phyloP scores from a whole-genome alignment of 2,797 vertebrate genomes.

The Eptatretus atami region DNA sequence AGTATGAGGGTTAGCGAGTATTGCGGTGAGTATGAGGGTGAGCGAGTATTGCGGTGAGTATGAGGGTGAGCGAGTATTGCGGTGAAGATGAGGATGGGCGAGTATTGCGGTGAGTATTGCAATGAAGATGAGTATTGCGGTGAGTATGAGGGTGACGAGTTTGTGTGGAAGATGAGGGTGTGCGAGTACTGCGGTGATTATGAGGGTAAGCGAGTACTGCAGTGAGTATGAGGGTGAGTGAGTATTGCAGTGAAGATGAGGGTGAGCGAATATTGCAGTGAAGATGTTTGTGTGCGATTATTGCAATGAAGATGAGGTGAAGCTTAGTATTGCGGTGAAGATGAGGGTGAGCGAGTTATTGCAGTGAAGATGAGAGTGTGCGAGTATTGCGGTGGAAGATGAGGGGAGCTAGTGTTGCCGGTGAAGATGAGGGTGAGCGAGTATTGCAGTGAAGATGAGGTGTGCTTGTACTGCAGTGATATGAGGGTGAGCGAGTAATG shows the following conservation, averaged over 20 bases:
- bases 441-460: neutral
- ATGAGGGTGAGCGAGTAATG: no score
- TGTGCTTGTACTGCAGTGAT: no score
- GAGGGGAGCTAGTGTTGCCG: neutral
- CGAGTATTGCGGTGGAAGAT: neutral
- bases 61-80: neutral
- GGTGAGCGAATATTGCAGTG: neutral
- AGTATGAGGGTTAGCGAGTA: no score
- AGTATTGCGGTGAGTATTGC: neutral
- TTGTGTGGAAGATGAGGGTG: no score
- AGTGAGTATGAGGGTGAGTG: neutral
- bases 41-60: neutral
- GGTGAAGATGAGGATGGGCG: neutral
- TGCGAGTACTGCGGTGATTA: neutral
- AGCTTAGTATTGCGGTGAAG: no score
- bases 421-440: neutral
- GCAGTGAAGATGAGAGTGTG: neutral
- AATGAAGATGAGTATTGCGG: neutral
- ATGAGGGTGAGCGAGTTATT: no score
- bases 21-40: no score
- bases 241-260: neutral
- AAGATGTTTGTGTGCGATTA: neutral
- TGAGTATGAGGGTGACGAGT: neutral
- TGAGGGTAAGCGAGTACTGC: neutral
- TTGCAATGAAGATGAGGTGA: neutral